Conservation (phyloP, 2,888 invertebrate species). For the Drosophila kuntzei region DNA sequence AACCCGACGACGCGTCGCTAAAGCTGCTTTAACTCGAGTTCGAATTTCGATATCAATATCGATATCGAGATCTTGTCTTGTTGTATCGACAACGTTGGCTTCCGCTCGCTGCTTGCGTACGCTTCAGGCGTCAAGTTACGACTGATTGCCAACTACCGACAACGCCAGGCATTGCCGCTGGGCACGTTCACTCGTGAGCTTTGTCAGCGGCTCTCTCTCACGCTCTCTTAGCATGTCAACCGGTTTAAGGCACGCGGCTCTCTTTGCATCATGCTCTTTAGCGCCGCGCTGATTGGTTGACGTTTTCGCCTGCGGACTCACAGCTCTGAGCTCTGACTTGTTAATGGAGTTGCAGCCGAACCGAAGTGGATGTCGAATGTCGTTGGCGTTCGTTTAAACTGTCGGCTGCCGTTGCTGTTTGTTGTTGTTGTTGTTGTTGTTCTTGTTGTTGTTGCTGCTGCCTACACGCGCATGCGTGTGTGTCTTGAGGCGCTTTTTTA, state of each 20-base stretch:
- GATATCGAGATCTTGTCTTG: conserved; percentile 35
- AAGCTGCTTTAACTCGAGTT: conserved; percentile 16
- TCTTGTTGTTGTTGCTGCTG: conserved; percentile 32
- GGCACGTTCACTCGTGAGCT: conserved; percentile 60
- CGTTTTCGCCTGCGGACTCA: conserved; percentile 52
- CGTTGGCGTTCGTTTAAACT: conserved; percentile 37
- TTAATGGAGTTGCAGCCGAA: conserved; percentile 69
- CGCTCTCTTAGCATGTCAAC: conserved; percentile 64
- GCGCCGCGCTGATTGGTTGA: conserved; percentile 71
- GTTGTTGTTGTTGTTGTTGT: conserved; percentile 27
- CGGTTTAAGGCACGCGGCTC: conserved; percentile 58
- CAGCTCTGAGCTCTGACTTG: conserved; percentile 57
- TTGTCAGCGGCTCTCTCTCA: conserved; percentile 31
- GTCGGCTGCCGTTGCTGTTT: conserved; percentile 29
- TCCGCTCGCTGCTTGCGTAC: conserved; percentile 72
- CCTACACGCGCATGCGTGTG: conserved; percentile 72
- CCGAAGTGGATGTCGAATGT: conserved; percentile 51
- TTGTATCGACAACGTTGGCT: conserved; percentile 34
- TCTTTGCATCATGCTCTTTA: conserved; percentile 63
- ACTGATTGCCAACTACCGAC: conserved; percentile 62
- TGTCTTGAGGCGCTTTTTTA: conserved; percentile 70
- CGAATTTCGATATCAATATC: conserved; percentile 32
- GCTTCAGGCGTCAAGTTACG: conserved; percentile 76
- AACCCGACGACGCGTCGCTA: conserved; percentile 34
- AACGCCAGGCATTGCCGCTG: conserved; percentile 65